phyloP scores from a whole-genome alignment of 2,113 vertebrate species.

The Empidonax alnorum region DNA sequence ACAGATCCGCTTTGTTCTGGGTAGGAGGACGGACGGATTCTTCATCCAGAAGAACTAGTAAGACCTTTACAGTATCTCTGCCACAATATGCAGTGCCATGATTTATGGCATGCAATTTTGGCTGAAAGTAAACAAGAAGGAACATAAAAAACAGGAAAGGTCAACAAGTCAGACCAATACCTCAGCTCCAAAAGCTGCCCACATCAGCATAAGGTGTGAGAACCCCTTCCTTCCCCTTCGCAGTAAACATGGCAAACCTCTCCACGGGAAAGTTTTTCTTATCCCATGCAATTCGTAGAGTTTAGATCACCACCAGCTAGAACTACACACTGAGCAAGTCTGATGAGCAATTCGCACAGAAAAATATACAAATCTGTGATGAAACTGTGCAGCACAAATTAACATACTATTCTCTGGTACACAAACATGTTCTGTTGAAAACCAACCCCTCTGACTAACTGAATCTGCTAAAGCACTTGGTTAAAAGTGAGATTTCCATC shows the following conservation, averaged over 20 bases:
- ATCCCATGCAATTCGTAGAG: background rate
- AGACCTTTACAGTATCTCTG: slow-evolving; percentile 86
- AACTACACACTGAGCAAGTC: background rate
- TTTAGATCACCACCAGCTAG: background rate
- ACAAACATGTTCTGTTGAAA: background rate
- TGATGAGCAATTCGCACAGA: background rate
- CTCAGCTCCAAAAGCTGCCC: background rate
- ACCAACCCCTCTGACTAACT: background rate
- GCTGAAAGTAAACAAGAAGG: slow-evolving; percentile 76
- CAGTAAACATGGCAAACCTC: background rate
- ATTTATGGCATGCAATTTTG: slow-evolving; percentile 88
- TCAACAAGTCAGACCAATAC: background rate
- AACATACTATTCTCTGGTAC: background rate
- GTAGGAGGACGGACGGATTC: slow-evolving; percentile 80
- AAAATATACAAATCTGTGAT: background rate
- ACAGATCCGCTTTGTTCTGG: slow-evolving; percentile 86
- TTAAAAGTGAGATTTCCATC: background rate
- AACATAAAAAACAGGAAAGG: background rate
- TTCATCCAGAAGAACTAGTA: slow-evolving; percentile 87
- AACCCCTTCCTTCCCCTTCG: background rate
- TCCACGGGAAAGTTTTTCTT: background rate
- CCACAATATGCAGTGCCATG: slow-evolving; percentile 88
- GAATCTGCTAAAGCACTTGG: background rate
- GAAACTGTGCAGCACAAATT: background rate
- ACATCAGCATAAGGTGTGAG: background rate